Evolutionary conservation across 2,113 vertebrate species (phyloP).

Genomic region (Cephalopterus ornatus): DNA sequence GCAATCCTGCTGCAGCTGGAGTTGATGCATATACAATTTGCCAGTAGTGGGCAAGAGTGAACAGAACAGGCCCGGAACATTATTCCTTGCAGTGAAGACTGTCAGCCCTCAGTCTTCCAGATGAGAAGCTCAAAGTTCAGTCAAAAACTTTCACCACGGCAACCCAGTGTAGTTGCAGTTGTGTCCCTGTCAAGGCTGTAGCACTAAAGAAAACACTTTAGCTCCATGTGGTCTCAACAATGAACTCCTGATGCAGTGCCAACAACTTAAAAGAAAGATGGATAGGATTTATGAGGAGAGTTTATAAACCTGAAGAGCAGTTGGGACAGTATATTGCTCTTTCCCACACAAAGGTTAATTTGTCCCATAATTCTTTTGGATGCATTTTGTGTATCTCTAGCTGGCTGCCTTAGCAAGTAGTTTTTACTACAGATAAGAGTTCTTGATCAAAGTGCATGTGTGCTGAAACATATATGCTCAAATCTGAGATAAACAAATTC

Average conservation of each 20-base stretch:
- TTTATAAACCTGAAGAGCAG: neutral
- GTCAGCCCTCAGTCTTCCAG: neutral
- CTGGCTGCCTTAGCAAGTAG: neutral
- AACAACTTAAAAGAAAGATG: neutral
- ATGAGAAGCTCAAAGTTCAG: neutral
- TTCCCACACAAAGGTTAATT: neutral
- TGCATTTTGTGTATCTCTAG: neutral
- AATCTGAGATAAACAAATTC: neutral
- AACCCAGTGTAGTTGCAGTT: neutral
- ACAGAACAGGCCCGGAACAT: neutral
- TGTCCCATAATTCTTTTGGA: neutral
- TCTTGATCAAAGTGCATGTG: neutral
- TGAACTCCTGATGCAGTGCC: neutral
- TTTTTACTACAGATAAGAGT: neutral
- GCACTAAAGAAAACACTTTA: neutral
- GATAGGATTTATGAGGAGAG: neutral
- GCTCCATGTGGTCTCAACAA: neutral
- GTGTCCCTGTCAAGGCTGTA: neutral
- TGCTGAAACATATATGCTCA: neutral
- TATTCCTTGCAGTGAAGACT: neutral
- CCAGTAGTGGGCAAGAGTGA: neutral
- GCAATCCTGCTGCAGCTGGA: neutral
- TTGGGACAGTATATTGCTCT: neutral
- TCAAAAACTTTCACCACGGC: neutral
- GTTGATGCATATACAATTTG: neutral